Conservation (phyloP, 2,888 invertebrate species). For the Aspidapion aeneum region DNA sequence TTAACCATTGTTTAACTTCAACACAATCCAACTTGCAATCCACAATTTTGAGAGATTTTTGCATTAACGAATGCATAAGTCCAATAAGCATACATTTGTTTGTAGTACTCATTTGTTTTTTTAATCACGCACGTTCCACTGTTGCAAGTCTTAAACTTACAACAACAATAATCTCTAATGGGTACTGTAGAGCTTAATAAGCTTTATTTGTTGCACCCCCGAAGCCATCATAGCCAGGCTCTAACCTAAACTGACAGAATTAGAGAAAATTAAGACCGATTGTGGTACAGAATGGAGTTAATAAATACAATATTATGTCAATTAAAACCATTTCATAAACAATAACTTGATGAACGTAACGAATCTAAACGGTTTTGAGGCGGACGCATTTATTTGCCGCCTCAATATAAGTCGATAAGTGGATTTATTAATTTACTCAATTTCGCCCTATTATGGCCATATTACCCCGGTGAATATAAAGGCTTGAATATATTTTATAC, state of each 20-base stretch:
- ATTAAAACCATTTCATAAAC: conserved; percentile 40
- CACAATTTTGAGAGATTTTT: too few relatives aligned
- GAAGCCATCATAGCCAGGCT: conserved; percentile 25
- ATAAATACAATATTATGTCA: conserved; percentile 35
- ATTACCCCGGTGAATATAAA: neutral
- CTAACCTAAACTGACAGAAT: conserved; percentile 34
- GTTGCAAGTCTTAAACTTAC: too few relatives aligned
- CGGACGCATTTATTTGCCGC: conserved; percentile 41
- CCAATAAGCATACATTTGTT: too few relatives aligned
- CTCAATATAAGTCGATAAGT: conserved; percentile 32
- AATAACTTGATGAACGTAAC: conserved; percentile 37
- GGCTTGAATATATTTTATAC: too few relatives aligned
- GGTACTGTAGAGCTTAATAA: too few relatives aligned
- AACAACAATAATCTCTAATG: too few relatives aligned
- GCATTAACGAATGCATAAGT: too few relatives aligned
- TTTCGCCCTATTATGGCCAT: conserved; percentile 48
- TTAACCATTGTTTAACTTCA: too few relatives aligned
- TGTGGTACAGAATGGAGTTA: too few relatives aligned
- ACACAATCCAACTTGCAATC: too few relatives aligned
- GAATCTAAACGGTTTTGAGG: conserved; percentile 29
- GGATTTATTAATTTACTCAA: conserved; percentile 52
- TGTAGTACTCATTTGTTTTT: too few relatives aligned
- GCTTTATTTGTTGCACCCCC: conserved; percentile 30
- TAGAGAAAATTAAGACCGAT: conserved; percentile 37
- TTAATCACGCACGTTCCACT: too few relatives aligned